These are phyloP conservation scores for Enchytraeus crypticus DNA, from an alignment of 2,888 invertebrate species.

Conservation along the genomic window DNA sequence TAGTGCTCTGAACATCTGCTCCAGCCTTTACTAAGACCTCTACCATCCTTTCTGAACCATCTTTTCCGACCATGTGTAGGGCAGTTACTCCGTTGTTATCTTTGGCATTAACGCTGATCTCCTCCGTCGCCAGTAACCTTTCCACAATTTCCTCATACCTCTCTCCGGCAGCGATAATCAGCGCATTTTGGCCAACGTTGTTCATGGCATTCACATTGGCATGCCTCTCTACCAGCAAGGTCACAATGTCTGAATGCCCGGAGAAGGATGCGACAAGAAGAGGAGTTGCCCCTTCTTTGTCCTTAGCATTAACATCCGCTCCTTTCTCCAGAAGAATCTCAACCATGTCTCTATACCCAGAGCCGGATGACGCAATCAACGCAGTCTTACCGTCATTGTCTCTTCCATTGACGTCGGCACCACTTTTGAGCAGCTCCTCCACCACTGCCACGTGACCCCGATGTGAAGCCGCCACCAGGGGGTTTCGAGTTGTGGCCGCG, in stretches of 20 bases:
- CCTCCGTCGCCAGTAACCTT: not conserved
- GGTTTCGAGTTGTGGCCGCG: not conserved
- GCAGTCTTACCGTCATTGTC: slow-evolving; percentile 5
- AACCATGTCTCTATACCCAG: slow-evolving; percentile 1
- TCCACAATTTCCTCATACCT: not conserved
- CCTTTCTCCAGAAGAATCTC: slow-evolving; percentile 1
- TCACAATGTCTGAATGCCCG: slow-evolving; percentile 1
- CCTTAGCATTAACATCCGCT: not conserved
- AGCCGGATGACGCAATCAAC: not conserved
- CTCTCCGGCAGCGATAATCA: not conserved
- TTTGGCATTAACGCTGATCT: not conserved
- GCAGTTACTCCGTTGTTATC: not conserved
- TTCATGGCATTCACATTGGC: not conserved
- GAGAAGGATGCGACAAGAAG: not conserved
- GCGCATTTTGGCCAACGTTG: slow-evolving; percentile 1
- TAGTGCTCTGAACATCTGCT: not conserved
- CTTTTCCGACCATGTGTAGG: not conserved
- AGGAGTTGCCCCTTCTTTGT: not conserved
- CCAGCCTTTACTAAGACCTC: not conserved
- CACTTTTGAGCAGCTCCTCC: slow-evolving; percentile 77
- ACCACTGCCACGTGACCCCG: slow-evolving; percentile 96
- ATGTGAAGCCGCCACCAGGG: slow-evolving; percentile 26
- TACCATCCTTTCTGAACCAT: not conserved
- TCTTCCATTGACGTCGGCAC: slow-evolving; percentile 54
- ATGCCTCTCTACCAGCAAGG: not conserved